These are phyloP conservation scores for Triops cancriformis DNA, from an alignment of 1,140 invertebrate genomes.

Conservation along the genomic window DNA sequence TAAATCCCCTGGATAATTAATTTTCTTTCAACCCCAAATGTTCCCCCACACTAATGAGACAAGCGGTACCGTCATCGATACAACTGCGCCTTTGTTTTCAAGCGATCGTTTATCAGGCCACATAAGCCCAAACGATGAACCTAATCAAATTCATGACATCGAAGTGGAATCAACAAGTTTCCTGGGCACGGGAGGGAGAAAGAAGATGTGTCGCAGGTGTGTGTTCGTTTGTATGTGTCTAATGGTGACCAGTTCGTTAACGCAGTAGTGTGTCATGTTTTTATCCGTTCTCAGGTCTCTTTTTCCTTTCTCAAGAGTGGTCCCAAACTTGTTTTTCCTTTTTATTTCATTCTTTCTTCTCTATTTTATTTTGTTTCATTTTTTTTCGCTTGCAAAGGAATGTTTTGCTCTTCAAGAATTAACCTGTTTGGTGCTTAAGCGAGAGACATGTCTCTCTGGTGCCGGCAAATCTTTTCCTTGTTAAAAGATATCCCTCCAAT, in stretches of 20 bases:
- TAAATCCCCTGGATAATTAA: too few relatives aligned
- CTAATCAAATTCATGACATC: not conserved
- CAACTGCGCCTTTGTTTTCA: not conserved
- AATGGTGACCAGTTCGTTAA: slow-evolving; percentile 10
- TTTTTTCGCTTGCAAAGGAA: too few relatives aligned
- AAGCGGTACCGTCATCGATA: not conserved
- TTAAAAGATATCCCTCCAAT: too few relatives aligned
- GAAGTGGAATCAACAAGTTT: not conserved
- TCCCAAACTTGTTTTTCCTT: too few relatives aligned
- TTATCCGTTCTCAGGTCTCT: not conserved
- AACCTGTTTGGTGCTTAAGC: too few relatives aligned
- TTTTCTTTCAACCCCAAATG: not conserved
- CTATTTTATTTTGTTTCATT: too few relatives aligned
- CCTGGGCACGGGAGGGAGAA: not conserved
- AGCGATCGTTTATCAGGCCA: too few relatives aligned
- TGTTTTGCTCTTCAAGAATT: too few relatives aligned
- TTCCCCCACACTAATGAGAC: not conserved
- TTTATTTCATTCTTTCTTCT: too few relatives aligned
- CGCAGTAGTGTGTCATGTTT: not conserved
- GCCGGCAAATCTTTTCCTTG: too few relatives aligned
- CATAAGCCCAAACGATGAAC: not conserved
- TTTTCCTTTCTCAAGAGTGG: not conserved
- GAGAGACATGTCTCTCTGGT: too few relatives aligned
- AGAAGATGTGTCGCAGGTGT: not conserved
- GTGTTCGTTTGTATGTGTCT: not conserved